These are phyloP conservation scores for Sesia bembeciformis DNA, from an alignment of 2,888 invertebrate species.

Conservation along the genomic window DNA sequence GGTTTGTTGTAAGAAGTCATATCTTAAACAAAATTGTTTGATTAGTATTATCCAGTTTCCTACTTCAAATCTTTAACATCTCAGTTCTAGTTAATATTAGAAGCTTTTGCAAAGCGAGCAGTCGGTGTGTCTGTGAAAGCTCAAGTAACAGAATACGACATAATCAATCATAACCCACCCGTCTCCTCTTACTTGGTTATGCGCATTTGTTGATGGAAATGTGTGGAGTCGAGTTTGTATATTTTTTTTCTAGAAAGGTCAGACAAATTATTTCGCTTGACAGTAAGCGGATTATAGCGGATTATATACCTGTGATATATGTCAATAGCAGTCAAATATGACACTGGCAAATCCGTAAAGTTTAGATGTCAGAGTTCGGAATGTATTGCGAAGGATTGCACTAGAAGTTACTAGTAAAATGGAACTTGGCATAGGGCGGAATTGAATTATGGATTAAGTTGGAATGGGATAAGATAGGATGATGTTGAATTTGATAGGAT, in stretches of 20 bases:
- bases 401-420: too few relatives aligned
- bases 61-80: slow-evolving; percentile 5
- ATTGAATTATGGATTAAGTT: too few relatives aligned
- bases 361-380: too few relatives aligned
- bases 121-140: slow-evolving; percentile 24
- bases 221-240: slow-evolving; percentile 29
- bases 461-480: too few relatives aligned
- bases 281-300: too few relatives aligned
- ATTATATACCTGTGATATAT: too few relatives aligned
- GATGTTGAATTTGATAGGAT: too few relatives aligned
- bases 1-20: slow-evolving; percentile 23
- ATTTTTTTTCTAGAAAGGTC: background rate
- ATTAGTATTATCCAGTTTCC: slow-evolving; percentile 12
- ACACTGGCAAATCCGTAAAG: too few relatives aligned
- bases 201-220: slow-evolving; percentile 41
- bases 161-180: slow-evolving; percentile 64
- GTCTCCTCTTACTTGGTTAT: slow-evolving; percentile 53
- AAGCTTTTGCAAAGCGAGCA: background rate
- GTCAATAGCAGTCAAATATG: too few relatives aligned
- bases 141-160: slow-evolving; percentile 48
- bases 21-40: background rate
- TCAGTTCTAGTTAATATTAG: slow-evolving; percentile 1
- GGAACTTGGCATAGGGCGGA: too few relatives aligned
- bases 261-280: too few relatives aligned
- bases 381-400: too few relatives aligned